Evolutionary conservation across 2,797 vertebrate genomes (phyloP), one percentile per base, ranked within the genome.

Genomic region (Champsocephalus gunnari): DNA sequence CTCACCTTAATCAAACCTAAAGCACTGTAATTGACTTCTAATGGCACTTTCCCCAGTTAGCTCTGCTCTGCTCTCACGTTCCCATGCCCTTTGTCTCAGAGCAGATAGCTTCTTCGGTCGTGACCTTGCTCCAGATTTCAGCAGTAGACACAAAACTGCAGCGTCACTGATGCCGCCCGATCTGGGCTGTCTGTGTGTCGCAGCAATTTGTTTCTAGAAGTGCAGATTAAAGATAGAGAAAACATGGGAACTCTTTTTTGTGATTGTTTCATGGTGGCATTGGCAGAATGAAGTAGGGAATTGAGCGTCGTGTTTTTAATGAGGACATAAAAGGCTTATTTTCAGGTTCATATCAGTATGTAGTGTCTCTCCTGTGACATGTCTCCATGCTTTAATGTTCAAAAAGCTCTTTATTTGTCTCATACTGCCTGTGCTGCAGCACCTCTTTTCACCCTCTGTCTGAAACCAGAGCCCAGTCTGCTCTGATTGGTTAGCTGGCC

Each of bases 71-170:
- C 71, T 75, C 62, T 73, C 60, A 79, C 55, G 73, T 88, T 92
- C 89, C 80, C 90, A 82, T 75, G 88, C 61, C 64, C 77, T 53
- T 74, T 17, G 76, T 82, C 80, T 72, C 34, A 38, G 59, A 81
- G 75, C 85, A 82, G 82, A 79, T 67, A 78, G 65, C 73, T 73
- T 71, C 77, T 78, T 45, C 50, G 32, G n/a, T 55, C 44, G 66
- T 83, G 88, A 92, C 90, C 90, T 93, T 90, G 91, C 57, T 88
- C 83, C 62, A 81, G 78, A 89, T 90, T 80, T 79, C 79, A 76
- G 71, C 64, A 50, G 51, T 14, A 85, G 81, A 88, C 83, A 83
- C 68, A 85, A 65, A 87, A 77, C 79, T 66, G 68, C 74, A 54
- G 73, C 5, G 0, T 17, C 71, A 76, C 80, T 56, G 50, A 79